phyloP scores from a whole-genome alignment of 2,113 vertebrate species.

The Chloropsis hardwickii region DNA sequence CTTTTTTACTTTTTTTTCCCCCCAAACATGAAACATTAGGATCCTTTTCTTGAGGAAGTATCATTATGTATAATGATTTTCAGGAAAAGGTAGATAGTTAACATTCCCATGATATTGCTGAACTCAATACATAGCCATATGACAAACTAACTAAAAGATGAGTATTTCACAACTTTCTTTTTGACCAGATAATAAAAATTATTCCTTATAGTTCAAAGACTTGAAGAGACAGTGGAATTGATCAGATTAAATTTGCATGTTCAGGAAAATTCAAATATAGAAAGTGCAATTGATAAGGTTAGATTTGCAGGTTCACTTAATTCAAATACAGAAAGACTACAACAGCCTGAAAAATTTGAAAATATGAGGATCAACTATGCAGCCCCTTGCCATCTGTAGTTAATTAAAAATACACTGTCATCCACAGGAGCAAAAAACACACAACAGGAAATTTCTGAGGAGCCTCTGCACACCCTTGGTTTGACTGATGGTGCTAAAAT shows the following conservation, averaged over 20 bases:
- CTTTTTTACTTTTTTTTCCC: background rate
- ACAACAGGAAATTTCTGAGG: background rate
- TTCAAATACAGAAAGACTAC: background rate
- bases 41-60: background rate
- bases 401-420: background rate
- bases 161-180: background rate
- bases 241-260: background rate
- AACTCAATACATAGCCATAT: background rate
- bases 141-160: background rate
- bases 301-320: background rate
- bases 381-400: background rate
- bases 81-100: background rate
- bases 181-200: background rate
- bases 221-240: background rate
- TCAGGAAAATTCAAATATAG: background rate
- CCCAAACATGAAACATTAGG: background rate
- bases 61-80: background rate
- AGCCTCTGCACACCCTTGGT: background rate
- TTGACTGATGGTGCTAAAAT: background rate
- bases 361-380: background rate
- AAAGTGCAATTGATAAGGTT: background rate
- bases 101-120: background rate
- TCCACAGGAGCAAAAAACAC: background rate
- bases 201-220: background rate
- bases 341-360: background rate